These are phyloP conservation scores for Ambastaia sidthimunki DNA, from an alignment of 2,797 vertebrate genomes.

Conservation along the genomic window DNA sequence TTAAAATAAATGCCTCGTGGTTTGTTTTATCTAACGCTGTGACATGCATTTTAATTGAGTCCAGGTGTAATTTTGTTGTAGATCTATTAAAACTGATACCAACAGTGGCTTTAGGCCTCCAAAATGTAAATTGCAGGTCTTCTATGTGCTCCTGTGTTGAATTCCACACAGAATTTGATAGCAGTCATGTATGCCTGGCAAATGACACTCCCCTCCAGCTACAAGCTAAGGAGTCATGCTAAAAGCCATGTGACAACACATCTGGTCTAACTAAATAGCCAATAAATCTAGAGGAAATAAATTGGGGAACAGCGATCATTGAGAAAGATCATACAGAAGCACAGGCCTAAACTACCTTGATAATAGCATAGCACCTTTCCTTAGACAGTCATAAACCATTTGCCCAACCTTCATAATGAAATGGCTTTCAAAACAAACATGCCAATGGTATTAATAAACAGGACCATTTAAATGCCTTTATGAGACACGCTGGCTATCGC, in stretches of 20 bases:
- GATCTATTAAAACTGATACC: background rate
- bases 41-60: too few species aligned
- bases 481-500: conserved; percentile 64
- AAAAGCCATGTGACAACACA: conserved; percentile 38
- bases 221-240: background rate
- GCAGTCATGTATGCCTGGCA: background rate
- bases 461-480: conserved; percentile 66
- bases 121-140: background rate
- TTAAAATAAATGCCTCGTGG: too few species aligned
- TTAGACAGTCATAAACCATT: conserved; percentile 41
- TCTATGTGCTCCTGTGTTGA: background rate
- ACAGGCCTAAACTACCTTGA: conserved; percentile 33
- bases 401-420: conserved; percentile 42
- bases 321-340: conserved; percentile 48
- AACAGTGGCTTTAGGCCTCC: background rate
- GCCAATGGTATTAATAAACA: conserved; percentile 68
- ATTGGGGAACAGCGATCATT: conserved; percentile 30
- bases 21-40: too few species aligned
- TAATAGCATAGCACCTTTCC: conserved; percentile 49
- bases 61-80: too few species aligned
- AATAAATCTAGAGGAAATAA: conserved; percentile 34
- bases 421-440: conserved; percentile 56
- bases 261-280: conserved; percentile 40
- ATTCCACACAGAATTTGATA: conserved; percentile 2
- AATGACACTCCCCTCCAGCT: conserved; percentile 20